Base-by-base conservation (phyloP, 2,888 invertebrate genomes). In the Erannis defoliaria region DNA sequence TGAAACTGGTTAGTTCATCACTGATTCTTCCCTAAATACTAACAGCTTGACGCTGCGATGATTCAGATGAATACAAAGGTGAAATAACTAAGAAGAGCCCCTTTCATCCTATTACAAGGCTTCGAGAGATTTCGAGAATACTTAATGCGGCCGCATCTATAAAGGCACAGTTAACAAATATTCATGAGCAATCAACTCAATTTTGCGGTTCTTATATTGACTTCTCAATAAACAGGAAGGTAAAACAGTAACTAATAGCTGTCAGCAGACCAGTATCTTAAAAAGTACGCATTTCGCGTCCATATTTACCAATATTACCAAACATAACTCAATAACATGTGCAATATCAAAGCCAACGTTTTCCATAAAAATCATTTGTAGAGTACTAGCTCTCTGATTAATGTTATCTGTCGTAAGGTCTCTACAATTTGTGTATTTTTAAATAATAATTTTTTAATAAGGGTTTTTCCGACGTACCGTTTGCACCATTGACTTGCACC, bases 151-250 rank as follows among this genome's bases (percentile, higher is more conserved):
- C 42, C 60, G 67, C 55, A 50, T 46, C 50, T 31, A 66, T 68
- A 67, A 66, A 63, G 51, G 61, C 54, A 65, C 66, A 55, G 68
- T 72, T 65, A 57, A 56, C 57, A 63, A 70, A 73, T 68, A 66
- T 73, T 68, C 64, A 67, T 57, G 65, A 49, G 23, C 48, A 64
- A 67, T 66, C 61, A 68, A 69, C 10, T 4, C 9, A 64, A 37
- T 62, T 37, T 55, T 50, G 33, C 26, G 14, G 55, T 38, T 21
- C 29, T 53, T 21, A 38, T 19, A 19, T 26, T 57, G 55, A 43
- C 49, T 42, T 9, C n/a, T 19, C 21, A 43, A 33, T 10, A 23
- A 18, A n/a, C 21, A 10, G 21, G 35, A 35, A 21, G 8, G 14
- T 9, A 35, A 49, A 33, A 5, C 6, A 31, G 29, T 31, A 46